phyloP scores from a whole-genome alignment of 30 jellyfish, hydroid and myxozoan genomes.

The Aurelia sp. region DNA sequence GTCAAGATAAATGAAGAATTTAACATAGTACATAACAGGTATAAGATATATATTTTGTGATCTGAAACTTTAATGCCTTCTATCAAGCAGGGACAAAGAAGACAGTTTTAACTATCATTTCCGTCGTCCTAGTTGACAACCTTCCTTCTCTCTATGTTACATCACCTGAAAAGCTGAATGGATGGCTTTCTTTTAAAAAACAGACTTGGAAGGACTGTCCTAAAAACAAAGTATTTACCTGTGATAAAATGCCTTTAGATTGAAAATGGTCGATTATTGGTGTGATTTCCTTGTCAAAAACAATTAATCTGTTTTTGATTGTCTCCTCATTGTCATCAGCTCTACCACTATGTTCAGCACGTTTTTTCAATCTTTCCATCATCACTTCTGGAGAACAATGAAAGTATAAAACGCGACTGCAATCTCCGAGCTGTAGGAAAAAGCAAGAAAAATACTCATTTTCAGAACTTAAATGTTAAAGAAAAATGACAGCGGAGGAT shows the following conservation, averaged over 20 bases:
- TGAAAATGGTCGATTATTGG: conserved; percentile 78
- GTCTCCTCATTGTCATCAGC: conserved; percentile 96
- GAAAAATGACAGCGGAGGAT: background rate
- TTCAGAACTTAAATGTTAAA: no score
- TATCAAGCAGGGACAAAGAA: no score
- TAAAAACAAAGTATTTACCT: conserved; percentile 50
- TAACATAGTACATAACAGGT: no score
- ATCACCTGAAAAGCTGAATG: no score
- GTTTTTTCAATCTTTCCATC: conserved; percentile 75
- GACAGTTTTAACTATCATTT: no score
- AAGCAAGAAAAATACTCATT: no score
- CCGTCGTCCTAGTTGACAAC: no score
- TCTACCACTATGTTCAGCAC: conserved; percentile 93
- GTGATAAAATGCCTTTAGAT: conserved; percentile 56
- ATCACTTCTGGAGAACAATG: conserved; percentile 65
- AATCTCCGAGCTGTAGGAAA: conserved; percentile 65
- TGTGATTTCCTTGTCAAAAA: conserved; percentile 79
- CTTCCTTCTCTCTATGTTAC: background rate
- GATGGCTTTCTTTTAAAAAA: background rate
- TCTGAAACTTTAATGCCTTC: no score
- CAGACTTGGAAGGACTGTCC: background rate
- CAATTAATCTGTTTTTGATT: conserved; percentile 76
- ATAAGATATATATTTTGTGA: no score
- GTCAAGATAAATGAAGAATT: no score
- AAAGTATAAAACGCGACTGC: conserved; percentile 62